phyloP scores from a whole-genome alignment of 2,888 invertebrate genomes.

The Tridacna gigas region DNA sequence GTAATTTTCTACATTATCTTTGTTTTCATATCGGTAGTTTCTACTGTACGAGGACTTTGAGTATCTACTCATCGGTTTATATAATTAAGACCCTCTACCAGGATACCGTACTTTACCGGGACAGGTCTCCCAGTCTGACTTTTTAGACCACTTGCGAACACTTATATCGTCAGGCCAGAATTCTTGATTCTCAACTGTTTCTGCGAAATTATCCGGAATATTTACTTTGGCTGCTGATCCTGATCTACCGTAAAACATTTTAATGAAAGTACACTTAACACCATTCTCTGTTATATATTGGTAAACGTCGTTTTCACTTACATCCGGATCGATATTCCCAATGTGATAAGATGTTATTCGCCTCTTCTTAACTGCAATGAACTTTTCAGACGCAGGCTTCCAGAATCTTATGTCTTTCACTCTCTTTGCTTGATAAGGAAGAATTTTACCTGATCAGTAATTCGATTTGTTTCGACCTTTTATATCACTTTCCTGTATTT shows the following conservation, averaged over 20 bases:
- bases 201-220: not conserved
- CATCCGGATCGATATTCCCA: conserved; percentile 15
- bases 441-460: not conserved
- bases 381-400: not conserved
- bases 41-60: no score
- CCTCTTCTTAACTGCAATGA: not conserved
- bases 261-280: not conserved
- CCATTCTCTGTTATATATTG: not conserved
- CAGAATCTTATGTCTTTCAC: not conserved
- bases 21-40: not conserved
- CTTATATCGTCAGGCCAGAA: conserved; percentile 4
- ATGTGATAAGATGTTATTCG: not conserved
- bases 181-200: conserved; percentile 1
- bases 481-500: not conserved
- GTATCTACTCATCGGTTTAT: no score
- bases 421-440: not conserved
- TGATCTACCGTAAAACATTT: conserved; percentile 16
- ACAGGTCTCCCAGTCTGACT: conserved; percentile 2
- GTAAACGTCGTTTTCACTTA: conserved; percentile 1
- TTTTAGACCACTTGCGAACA: conserved; percentile 1
- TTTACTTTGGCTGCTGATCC: conserved; percentile 16
- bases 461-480: not conserved
- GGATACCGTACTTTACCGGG: not conserved
- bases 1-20: not conserved
- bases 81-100: not conserved